A percentile compares a stretch with the other conserved stretches of the same genome.
Conservation (phyloP, 2,888 invertebrate genomes). For the Tricholauxania praeusta region DNA sequence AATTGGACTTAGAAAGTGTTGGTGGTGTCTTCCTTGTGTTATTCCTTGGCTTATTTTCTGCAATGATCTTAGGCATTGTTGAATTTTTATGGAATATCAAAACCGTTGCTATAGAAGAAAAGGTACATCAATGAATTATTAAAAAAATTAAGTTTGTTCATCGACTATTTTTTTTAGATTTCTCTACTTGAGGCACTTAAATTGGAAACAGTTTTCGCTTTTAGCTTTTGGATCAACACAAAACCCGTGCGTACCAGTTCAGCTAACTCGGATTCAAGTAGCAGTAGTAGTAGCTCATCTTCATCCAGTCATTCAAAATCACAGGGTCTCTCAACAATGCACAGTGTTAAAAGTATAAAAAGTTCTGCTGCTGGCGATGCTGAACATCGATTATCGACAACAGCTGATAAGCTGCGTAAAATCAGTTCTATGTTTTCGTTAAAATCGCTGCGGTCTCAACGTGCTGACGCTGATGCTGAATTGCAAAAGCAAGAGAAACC, state of each 20-base stretch:
- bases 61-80: slow-evolving; percentile 80
- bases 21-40: slow-evolving; percentile 93
- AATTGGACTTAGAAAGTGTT: slow-evolving; percentile 74
- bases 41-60: slow-evolving; percentile 77
- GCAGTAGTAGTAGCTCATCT: slow-evolving; percentile 26
- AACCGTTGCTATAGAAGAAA: slow-evolving; percentile 81
- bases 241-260: slow-evolving; percentile 73
- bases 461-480: slow-evolving; percentile 12
- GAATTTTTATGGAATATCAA: slow-evolving; percentile 90
- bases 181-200: slow-evolving; percentile 77
- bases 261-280: slow-evolving; percentile 49
- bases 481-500: slow-evolving; percentile 4
- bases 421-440: slow-evolving; percentile 65
- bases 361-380: slow-evolving; percentile 54
- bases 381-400: slow-evolving; percentile 44
- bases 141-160: not conserved
- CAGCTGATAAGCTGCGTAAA: slow-evolving; percentile 58
- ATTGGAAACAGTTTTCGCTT: slow-evolving; percentile 78
- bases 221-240: slow-evolving; percentile 79
- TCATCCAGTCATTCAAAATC: slow-evolving; percentile 60
- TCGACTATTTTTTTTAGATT: slow-evolving; percentile 69
- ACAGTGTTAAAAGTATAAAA: slow-evolving; percentile 55
- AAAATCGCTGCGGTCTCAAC: slow-evolving; percentile 54
- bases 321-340: slow-evolving; percentile 51
- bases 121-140: slow-evolving; percentile 69